These are phyloP conservation scores for Harlomillsia oculata DNA, from an alignment of 1,140 invertebrate genomes.

Conservation along the genomic window DNA sequence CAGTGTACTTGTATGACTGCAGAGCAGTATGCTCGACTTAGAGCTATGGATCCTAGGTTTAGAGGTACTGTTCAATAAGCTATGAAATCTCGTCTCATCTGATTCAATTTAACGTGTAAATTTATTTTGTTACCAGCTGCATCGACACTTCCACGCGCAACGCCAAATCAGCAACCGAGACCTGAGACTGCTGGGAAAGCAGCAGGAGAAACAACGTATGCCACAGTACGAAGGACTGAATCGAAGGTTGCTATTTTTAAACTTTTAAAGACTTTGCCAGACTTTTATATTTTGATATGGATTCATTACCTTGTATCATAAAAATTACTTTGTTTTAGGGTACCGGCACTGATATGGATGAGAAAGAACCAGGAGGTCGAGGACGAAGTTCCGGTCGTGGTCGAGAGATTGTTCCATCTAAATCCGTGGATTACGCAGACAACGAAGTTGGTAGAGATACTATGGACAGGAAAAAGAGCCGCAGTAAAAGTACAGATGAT, in stretches of 20 bases:
- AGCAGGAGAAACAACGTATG: constrained; percentile 17
- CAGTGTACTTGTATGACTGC: constrained; percentile 91
- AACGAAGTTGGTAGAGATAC: constrained; percentile 45
- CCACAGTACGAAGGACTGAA: constrained; percentile 26
- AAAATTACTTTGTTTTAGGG: no score
- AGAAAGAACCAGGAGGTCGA: constrained; percentile 5
- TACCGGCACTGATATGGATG: constrained; percentile 19
- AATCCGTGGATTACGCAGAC: constrained; percentile 41
- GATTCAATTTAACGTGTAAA: background rate
- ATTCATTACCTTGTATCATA: no score
- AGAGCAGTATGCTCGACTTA: constrained; percentile 74
- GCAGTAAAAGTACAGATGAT: constrained; percentile 81
- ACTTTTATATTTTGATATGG: no score
- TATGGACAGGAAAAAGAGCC: constrained; percentile 46
- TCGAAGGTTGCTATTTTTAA: no score
- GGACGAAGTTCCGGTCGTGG: constrained; percentile 24
- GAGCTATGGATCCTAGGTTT: constrained; percentile 73
- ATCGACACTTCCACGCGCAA: constrained; percentile 67
- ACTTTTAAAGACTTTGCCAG: no score
- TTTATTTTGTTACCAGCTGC: no score
- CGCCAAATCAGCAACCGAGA: constrained; percentile 44
- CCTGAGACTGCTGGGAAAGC: constrained; percentile 17
- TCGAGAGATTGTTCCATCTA: constrained; percentile 33
- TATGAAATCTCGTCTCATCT: background rate
- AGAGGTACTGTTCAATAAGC: constrained; percentile 44